A percentile compares a stretch with the other conserved stretches of the same genome.
Conservation (phyloP, 2,113 vertebrate species). For the Romanogobio albipinnatus region DNA sequence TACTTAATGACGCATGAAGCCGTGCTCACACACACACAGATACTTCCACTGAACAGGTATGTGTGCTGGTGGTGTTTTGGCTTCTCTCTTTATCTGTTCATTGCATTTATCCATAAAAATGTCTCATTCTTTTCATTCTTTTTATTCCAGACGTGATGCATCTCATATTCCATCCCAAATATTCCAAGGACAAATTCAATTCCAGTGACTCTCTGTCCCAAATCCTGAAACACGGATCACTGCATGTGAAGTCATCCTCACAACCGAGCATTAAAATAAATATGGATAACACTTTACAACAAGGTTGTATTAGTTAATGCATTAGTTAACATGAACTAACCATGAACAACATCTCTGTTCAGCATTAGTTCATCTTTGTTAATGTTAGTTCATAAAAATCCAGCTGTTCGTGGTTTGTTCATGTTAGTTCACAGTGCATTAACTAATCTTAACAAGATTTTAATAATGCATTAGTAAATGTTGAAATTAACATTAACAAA, state of each 20-base stretch:
- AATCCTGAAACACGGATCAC: not conserved
- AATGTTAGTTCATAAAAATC: no score
- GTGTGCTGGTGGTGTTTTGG: conserved; percentile 14
- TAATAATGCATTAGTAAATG: no score
- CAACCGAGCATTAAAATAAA: not conserved
- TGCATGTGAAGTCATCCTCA: not conserved
- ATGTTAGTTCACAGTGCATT: no score
- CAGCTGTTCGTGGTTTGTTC: no score
- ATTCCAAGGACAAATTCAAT: conserved; percentile 40
- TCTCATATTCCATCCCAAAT: conserved; percentile 37
- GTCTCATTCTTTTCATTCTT: conserved; percentile 48
- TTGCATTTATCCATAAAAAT: not conserved
- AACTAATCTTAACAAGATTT: no score
- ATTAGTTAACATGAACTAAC: no score
- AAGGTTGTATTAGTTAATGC: no score
- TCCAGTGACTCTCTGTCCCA: not conserved
- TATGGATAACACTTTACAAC: no score
- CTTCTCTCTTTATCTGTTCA: conserved; percentile 5
- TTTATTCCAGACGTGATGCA: conserved; percentile 35
- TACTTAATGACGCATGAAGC: not conserved
- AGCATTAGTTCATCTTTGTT: no score
- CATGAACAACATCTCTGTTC: no score
- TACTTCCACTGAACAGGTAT: not conserved
- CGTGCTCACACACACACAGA: not conserved
- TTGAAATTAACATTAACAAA: no score